Evolutionary conservation across 2,113 vertebrate genomes (phyloP).

Genomic region (Struthidea cinerea): DNA sequence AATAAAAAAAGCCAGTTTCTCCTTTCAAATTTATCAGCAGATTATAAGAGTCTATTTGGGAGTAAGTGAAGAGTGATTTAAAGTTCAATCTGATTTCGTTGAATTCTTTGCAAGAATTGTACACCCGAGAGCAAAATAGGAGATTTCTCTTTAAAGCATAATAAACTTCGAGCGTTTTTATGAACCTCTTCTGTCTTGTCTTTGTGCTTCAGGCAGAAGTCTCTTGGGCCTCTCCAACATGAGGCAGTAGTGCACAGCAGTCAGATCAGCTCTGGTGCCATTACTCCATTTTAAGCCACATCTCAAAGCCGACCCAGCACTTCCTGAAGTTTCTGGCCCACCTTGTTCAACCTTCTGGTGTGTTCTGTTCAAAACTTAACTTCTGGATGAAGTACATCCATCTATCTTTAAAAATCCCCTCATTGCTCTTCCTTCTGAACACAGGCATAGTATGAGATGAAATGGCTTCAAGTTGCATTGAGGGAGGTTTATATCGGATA

Average conservation of each 20-base stretch:
- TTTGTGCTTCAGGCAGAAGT: not conserved
- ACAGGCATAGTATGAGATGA: not conserved
- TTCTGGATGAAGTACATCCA: not conserved
- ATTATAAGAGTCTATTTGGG: not conserved
- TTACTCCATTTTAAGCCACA: not conserved
- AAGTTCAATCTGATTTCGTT: not conserved
- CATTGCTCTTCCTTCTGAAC: not conserved
- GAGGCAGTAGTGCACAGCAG: not conserved
- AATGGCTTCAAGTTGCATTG: not conserved
- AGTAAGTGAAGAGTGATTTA: not conserved
- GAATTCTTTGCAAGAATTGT: not conserved
- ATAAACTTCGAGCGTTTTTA: not conserved
- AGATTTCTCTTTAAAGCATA: not conserved
- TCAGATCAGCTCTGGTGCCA: not conserved
- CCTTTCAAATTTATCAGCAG: not conserved
- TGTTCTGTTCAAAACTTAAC: not conserved
- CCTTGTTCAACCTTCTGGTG: not conserved
- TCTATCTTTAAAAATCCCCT: not conserved
- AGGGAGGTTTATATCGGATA: not conserved
- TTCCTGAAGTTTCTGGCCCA: not conserved
- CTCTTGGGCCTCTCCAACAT: not conserved
- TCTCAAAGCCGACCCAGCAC: not conserved
- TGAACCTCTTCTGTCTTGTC: not conserved
- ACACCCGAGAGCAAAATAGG: accelerated
- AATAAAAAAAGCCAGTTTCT: not conserved